Base-by-base conservation (phyloP, 2,888 invertebrate species). In the Tortrix viridana region DNA sequence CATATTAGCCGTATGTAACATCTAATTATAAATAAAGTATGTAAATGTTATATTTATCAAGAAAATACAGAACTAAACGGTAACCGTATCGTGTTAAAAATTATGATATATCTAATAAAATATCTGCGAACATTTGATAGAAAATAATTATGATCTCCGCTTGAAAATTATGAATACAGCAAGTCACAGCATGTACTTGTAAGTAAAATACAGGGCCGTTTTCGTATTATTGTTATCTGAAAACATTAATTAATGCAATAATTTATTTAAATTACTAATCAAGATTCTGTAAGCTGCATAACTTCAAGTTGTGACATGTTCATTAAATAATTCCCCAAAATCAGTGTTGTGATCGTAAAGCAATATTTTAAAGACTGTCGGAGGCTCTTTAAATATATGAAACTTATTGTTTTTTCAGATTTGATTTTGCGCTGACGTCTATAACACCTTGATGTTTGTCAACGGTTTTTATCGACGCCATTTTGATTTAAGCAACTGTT, bases 361-460 rank as follows among this genome's bases (percentile, higher is more conserved):
- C 79, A 84, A 85, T 84, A 80, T 79, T 68, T 74, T 76, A 79
- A 89, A 89, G 89, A 89, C 88, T 89, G 87, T 76, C 75, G 71
- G 86, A 85, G 83, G 85, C 82, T 87, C 82, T 85, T 85, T 74
- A 75, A 73, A 70, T 77, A 60, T 53, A 58, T 65, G 62, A 58
- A 67, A 67, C 64, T 69, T 56, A 57, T 62, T 67, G 50, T 43
- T 56, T 50, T 55, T 55, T 55, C 79, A 77, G 78, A 79, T 72
- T 69, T 41, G 72, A 70, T 74, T 71, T 41, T 5, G n/a, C 14
- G n/a, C 38, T 38, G 38, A 38, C 38, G 1, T 37, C 38, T n/a
- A n/a, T n/a, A 41, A 16, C 41, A 14, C 41, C 41, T 41, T 5
- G 5, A 16, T 6, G 6, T 41, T n/a, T 6, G 12, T 32, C 32